phyloP scores from a whole-genome alignment of 2,797 vertebrate species.

The Pampus argenteus region DNA sequence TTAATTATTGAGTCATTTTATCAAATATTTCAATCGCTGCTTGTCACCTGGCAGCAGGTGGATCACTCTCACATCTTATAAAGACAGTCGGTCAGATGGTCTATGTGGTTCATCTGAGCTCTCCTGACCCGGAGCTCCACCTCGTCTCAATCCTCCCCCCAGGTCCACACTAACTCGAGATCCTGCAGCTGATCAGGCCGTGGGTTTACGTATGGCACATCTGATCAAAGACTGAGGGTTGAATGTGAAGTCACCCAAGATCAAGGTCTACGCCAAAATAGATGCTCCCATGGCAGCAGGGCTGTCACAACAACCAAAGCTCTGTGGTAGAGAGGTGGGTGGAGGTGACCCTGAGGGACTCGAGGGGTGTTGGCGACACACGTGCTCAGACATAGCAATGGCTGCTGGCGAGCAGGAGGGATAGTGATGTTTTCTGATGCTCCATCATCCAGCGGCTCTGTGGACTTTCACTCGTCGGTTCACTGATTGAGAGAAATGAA shows the following conservation, averaged over 20 bases:
- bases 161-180: conserved; percentile 27
- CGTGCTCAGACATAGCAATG: conserved; percentile 50
- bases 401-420: conserved; percentile 41
- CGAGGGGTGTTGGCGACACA: conserved; percentile 47
- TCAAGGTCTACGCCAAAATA: conserved; percentile 71
- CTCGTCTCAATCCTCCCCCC: not conserved
- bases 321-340: conserved; percentile 49
- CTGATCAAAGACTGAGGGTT: conserved; percentile 64
- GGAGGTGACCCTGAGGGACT: conserved; percentile 71
- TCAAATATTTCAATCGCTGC: conserved; percentile 11
- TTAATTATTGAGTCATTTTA: conserved; percentile 35
- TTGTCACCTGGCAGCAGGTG: conserved; percentile 43
- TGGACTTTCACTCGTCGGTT: conserved; percentile 25
- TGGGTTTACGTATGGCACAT: conserved; percentile 60
- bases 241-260: conserved; percentile 67
- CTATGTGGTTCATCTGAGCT: conserved; percentile 27
- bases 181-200: conserved; percentile 42
- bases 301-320: conserved; percentile 71
- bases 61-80: conserved; percentile 19
- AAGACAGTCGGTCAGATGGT: conserved; percentile 9
- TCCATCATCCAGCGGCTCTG: conserved; percentile 52
- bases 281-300: conserved; percentile 66
- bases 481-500: conserved; percentile 4
- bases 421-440: conserved; percentile 55
- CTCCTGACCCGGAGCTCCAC: conserved; percentile 21